Base-by-base conservation (phyloP, 2,113 vertebrate genomes). In the Hiodon tergisus region DNA sequence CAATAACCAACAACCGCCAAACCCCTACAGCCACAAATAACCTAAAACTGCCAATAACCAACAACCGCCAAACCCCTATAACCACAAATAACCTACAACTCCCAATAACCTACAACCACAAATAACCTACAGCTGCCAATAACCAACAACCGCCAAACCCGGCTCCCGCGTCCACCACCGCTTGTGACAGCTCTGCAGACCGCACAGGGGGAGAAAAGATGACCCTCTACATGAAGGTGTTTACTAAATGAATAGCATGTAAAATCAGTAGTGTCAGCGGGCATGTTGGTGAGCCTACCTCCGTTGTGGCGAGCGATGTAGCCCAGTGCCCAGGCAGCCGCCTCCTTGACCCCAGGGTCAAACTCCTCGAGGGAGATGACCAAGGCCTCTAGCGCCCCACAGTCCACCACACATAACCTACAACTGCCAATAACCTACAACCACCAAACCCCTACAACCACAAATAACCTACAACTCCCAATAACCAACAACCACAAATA, bases 331-430 rank as follows among this genome's bases (percentile, higher is more conserved):
- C 93, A 97, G 74, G 90, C 91, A 9, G 93, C 93, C 13, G 92
- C 93, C 89, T 98, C 96, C 87, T 95, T 98, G 76, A 98, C 95
- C 82, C 93, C 94, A 5, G 94, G 94, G 84, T 99, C 94, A 88
- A 98, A 98, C 88, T 97, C 95, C 88, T 98, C 95, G 82, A 98
- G 87, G 81, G 91, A 96, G 72, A 93, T 83, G 8, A 94, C 93
- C 78, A 98, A 88, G 0, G 88, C 89, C 4, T 95, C 93, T 78
- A 95, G 87, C 0, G 92, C 94, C 74, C 94, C 94, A 73, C 91
- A 92, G 3, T 90, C 88, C 81, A 96, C 94, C 78, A 95, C 78
- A 0, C n/a, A n/a, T n/a, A n/a, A n/a, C n/a, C n/a, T n/a, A n/a
- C n/a, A n/a, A 63, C 16, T 63, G 31, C n/a, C 31, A 63, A n/a